These are phyloP conservation scores for Apis mellifera DNA, from an alignment of 1,140 invertebrate genomes.

Conservation along the genomic window Amel_HAv3.1 CM009945.2:5337001-5337500, in stretches of 20 bases:
- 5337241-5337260: constrained; percentile 3
- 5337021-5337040: too few relatives aligned
- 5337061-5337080: background rate
- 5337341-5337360: too few relatives aligned
- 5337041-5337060: background rate
- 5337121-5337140: too few relatives aligned
- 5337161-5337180: background rate
- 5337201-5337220: too few relatives aligned
- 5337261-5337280: background rate
- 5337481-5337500: too few relatives aligned
- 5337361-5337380: too few relatives aligned
- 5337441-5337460: too few relatives aligned
- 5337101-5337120: background rate
- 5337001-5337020: background rate
- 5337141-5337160: background rate
- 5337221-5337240: background rate
- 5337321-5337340: too few relatives aligned
- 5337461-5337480: too few relatives aligned
- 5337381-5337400: too few relatives aligned
- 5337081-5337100: background rate
- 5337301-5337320: background rate
- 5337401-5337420: too few relatives aligned
- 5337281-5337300: background rate
- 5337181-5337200: background rate
- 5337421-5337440: too few relatives aligned